Conservation (phyloP, 1,140 invertebrate genomes). For the Aporrectodea caliginosa region DNA sequence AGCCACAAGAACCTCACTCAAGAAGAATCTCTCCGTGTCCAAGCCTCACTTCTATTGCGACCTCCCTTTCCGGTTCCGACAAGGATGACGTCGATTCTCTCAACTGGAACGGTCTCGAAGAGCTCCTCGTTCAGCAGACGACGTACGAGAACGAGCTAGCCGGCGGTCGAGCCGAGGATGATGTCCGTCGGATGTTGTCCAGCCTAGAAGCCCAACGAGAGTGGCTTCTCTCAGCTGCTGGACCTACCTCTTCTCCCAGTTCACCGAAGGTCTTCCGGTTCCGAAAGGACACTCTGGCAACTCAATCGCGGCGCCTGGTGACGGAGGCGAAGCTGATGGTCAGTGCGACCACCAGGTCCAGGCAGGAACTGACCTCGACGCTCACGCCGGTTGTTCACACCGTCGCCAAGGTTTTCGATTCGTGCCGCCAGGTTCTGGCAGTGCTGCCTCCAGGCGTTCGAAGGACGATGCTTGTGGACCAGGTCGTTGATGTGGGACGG, state of each 20-base stretch:
- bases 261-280: not conserved
- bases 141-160: not conserved
- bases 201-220: not conserved
- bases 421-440: not conserved
- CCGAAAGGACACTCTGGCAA: not conserved
- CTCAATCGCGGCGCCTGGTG: not conserved
- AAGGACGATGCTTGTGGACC: not conserved
- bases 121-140: not conserved
- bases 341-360: not conserved
- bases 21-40: too few relatives aligned
- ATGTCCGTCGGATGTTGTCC: not conserved
- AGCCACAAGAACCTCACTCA: too few relatives aligned
- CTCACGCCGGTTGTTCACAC: not conserved
- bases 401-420: not conserved
- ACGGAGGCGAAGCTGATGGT: not conserved
- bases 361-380: not conserved
- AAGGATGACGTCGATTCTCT: too few relatives aligned
- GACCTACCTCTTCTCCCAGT: not conserved
- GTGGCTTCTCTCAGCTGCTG: not conserved
- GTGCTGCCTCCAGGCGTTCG: not conserved
- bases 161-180: too few relatives aligned
- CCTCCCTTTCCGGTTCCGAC: too few relatives aligned
- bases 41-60: too few relatives aligned
- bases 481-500: not conserved
- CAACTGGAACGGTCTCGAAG: too few relatives aligned